Conservation (phyloP, 2,797 vertebrate species). For the Echiichthys vipera region DNA sequence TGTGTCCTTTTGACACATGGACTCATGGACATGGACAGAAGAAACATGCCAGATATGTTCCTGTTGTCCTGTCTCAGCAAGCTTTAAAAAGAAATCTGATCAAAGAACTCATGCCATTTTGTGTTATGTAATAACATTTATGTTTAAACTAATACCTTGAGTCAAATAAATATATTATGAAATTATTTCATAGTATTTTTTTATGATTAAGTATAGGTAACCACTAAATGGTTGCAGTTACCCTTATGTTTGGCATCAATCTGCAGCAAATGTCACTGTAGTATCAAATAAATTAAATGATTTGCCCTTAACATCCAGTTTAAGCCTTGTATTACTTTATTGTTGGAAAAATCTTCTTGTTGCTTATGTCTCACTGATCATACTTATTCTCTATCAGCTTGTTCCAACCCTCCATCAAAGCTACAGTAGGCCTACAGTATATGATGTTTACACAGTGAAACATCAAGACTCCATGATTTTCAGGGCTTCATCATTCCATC, state of each 20-base stretch:
- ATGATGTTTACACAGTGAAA: neutral
- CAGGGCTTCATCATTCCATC: neutral
- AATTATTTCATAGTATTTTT: neutral
- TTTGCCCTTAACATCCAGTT: neutral
- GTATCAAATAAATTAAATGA: neutral
- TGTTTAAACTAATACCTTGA: neutral
- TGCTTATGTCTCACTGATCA: neutral
- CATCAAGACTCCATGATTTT: neutral
- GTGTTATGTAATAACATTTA: slow-evolving; percentile 15
- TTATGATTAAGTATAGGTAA: neutral
- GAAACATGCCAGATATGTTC: slow-evolving; percentile 14
- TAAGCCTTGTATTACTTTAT: neutral
- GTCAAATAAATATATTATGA: neutral
- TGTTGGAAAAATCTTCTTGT: neutral
- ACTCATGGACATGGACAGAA: slow-evolving; percentile 59
- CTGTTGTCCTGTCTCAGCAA: slow-evolving; percentile 22
- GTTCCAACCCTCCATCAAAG: neutral
- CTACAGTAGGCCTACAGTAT: neutral
- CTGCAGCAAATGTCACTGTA: neutral
- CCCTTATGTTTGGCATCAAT: neutral
- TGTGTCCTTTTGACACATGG: slow-evolving; percentile 33
- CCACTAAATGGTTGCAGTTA: neutral
- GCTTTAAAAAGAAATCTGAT: slow-evolving; percentile 15
- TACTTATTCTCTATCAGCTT: neutral
- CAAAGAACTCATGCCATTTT: slow-evolving; percentile 22